Evolutionary conservation across 2,888 invertebrate species (phyloP).

Genomic region (Colostygia pectinataria): DNA sequence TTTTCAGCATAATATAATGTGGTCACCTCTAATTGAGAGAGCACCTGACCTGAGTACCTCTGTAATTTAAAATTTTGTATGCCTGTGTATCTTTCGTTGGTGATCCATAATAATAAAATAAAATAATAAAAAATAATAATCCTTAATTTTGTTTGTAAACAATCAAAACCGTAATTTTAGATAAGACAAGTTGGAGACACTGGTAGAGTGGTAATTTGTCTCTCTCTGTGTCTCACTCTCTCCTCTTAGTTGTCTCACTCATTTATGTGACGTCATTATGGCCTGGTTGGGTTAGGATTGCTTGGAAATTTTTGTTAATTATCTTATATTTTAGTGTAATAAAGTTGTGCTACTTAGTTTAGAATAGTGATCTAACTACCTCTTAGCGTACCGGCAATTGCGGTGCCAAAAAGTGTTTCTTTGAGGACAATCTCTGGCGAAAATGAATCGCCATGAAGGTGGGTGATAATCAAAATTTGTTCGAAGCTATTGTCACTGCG

Average conservation of each 20-base stretch:
- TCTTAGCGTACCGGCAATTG: slow-evolving; percentile 73
- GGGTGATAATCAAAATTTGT: slow-evolving; percentile 85
- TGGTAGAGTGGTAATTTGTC: background rate
- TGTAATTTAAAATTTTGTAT: too few relatives aligned
- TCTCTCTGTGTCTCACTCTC: background rate
- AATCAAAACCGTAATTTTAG: too few relatives aligned
- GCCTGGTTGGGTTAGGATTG: slow-evolving; percentile 89
- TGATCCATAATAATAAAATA: too few relatives aligned
- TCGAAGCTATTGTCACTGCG: slow-evolving; percentile 77
- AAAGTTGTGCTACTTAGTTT: slow-evolving; percentile 83
- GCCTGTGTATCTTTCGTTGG: too few relatives aligned
- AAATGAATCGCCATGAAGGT: slow-evolving; percentile 98
- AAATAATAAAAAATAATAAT: too few relatives aligned
- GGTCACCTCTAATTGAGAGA: too few relatives aligned
- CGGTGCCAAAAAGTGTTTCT: slow-evolving; percentile 77
- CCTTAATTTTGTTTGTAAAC: too few relatives aligned
- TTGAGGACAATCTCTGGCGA: slow-evolving; percentile 78
- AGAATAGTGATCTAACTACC: slow-evolving; percentile 80
- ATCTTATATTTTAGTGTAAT: slow-evolving; percentile 85
- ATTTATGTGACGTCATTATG: slow-evolving; percentile 84
- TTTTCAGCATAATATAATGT: too few relatives aligned
- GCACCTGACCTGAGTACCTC: too few relatives aligned
- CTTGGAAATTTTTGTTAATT: slow-evolving; percentile 86
- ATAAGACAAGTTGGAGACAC: too few relatives aligned
- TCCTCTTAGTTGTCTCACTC: slow-evolving; percentile 28